Base-by-base conservation (phyloP, 2,888 invertebrate genomes). In the Cylloceria caligata region DNA sequence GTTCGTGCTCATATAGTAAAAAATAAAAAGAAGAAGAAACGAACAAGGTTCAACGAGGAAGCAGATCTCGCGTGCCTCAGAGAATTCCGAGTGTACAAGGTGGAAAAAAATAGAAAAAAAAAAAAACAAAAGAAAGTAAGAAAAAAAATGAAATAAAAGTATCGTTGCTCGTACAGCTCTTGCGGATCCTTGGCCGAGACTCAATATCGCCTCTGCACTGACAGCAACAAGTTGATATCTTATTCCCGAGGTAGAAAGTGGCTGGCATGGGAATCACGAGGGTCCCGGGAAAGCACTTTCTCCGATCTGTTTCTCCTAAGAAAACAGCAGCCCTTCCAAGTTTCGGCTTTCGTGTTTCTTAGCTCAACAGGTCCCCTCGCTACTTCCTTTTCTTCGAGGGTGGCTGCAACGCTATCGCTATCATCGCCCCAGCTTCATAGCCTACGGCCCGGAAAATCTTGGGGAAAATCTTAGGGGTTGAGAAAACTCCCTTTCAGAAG, bases 171-270 rank as follows among this genome's bases (percentile, higher is more conserved):
- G 45, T 85, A 83, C 36, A n/a, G 57, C 16, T 83, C 83, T 83
- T 69, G 71, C 52, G 85, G 75, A 87, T 88, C 85, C 87, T 88
- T 88, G 86, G 87, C 85, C 82, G 84, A 83, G 85, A 85, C 88
- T 88, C 83, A 86, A 87, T 87, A 82, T 86, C 85, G 79, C 76
- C 42, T 67, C 62, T 34, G 74, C 78, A 73, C 65, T 71, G 71
- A 24, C 83, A 88, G 91, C 91, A 91, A 92, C 92, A 91, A 91
- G 92, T 92, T 90, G 91, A 91, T 90, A 89, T 90, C 90, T 91
- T 89, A 89, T 83, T 83, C 80, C 79, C 75, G 64, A 71, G 68
- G 39, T 39, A 67, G 64, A 76, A 80, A 76, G 72, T 80, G 55
- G 72, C 47, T 55, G 72, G 72, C 64, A 30, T 60, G 57, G 52